Base-by-base conservation (phyloP, 2,113 vertebrate genomes). In the Ondatra zibethicus region DNA sequence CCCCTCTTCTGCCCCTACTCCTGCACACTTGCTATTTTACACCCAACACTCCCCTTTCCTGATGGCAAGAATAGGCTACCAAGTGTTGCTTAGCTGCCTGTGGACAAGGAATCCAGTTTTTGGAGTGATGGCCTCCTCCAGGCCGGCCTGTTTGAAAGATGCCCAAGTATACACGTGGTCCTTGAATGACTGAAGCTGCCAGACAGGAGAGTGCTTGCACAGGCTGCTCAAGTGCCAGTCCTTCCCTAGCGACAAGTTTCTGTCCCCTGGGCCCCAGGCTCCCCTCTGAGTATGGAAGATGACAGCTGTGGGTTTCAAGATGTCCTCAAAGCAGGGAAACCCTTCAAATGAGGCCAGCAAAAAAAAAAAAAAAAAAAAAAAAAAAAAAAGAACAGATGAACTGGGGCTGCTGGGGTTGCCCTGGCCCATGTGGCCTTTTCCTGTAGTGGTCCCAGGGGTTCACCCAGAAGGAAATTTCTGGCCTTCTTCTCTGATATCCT, bases 291-390 rank as follows among this genome's bases (percentile, higher is more conserved):
- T n/a, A 50, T 55, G 76, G 77, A 96, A 81, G 21, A 90, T 58
- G 63, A 75, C 89, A 94, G 89, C 72, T 95, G 88, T 21, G 17
- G 77, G 85, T 89, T 94, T 96, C 80, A 88, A 94, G 95, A 95
- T 70, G 66, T 12, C 61, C 81, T 89, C 81, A 85, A 87, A 87
- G 87, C 63, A 96, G 68, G 72, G 63, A 95, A 91, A 89, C 23
- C n/a, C 85, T 91, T 78, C 70, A 75, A 89, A 89, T 10, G 55
- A 80, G 65, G 45, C 36, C 31, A 3, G 63, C n/a, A 19, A 31
- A 33, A 70, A 96, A 86, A 73, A 36, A 73, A 95, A 88, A 96
- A 86, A 73, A 36, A 73, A 95, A 88, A n/a, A 19, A 31, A 33
- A 70, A n/a, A 52, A 81, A 80, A 96, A 86, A 73, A 36, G 78